Evolutionary conservation across 2,113 vertebrate genomes (phyloP).

Genomic region (Heterotilapia buettikoferi): DNA sequence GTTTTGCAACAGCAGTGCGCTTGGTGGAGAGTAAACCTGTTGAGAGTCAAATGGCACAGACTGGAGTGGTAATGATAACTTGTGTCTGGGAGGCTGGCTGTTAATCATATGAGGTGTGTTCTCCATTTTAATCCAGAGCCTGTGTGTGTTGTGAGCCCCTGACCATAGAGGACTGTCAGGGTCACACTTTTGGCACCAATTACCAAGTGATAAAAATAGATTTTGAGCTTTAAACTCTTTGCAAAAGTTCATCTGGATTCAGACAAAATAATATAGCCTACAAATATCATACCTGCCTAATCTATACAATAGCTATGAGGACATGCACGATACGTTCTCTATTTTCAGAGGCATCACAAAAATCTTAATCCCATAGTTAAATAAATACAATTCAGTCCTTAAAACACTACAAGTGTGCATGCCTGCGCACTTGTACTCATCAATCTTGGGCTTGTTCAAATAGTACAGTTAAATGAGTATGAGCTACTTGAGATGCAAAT

Average conservation of each 20-base stretch:
- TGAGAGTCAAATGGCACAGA: conserved; percentile 69
- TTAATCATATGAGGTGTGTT: conserved; percentile 56
- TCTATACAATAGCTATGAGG: not conserved
- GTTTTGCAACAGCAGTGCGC: conserved; percentile 71
- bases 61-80: conserved; percentile 71
- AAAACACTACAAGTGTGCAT: not conserved
- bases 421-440: not conserved
- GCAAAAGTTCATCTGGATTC: not conserved
- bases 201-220: not conserved
- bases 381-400: not conserved
- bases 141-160: not conserved
- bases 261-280: not conserved
- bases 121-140: conserved; percentile 18
- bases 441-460: not conserved
- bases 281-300: not conserved
- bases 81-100: conserved; percentile 26
- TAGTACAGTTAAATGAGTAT: conserved; percentile 10
- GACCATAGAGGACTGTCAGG: not conserved
- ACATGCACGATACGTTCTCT: not conserved
- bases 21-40: conserved; percentile 72
- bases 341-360: not conserved
- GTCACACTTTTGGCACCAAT: not conserved
- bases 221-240: not conserved
- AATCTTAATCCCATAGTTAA: not conserved
- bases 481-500: conserved; percentile 22